Conservation (phyloP, 1,140 invertebrate species). For the Pachyrhynchus sulphureomaculatus region DNA sequence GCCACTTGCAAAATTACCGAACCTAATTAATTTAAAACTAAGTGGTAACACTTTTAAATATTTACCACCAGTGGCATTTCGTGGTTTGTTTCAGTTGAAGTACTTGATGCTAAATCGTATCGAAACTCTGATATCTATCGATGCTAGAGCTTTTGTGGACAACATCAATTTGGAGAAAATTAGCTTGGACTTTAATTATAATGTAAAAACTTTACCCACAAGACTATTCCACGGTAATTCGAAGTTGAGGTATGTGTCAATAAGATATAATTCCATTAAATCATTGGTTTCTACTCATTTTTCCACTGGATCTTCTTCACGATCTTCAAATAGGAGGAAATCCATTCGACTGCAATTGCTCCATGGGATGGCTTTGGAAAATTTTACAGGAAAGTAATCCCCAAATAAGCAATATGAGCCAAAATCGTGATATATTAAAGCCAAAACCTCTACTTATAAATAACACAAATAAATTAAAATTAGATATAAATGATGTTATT, state of each 20-base stretch:
- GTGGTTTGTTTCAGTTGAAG: slow-evolving; percentile 75
- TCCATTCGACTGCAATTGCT: slow-evolving; percentile 85
- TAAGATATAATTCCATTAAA: slow-evolving; percentile 69
- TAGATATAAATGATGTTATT: slow-evolving; percentile 55
- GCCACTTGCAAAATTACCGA: slow-evolving; percentile 71
- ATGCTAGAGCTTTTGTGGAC: slow-evolving; percentile 76
- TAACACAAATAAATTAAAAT: slow-evolving; percentile 33
- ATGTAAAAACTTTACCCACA: slow-evolving; percentile 66
- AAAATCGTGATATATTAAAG: slow-evolving; percentile 29
- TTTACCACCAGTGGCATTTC: slow-evolving; percentile 72
- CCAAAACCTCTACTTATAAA: slow-evolving; percentile 21
- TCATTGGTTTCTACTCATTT: slow-evolving; percentile 75
- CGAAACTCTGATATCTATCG: slow-evolving; percentile 64
- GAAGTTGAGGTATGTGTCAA: slow-evolving; percentile 69
- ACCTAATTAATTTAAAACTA: slow-evolving; percentile 70
- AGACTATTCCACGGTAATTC: slow-evolving; percentile 75
- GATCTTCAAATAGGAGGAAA: slow-evolving; percentile 75
- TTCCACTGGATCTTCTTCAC: slow-evolving; percentile 72
- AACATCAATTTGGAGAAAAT: slow-evolving; percentile 79
- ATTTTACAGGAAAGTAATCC: slow-evolving; percentile 59
- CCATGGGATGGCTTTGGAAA: slow-evolving; percentile 82
- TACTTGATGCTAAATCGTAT: slow-evolving; percentile 70
- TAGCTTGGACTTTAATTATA: slow-evolving; percentile 74
- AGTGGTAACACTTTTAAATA: slow-evolving; percentile 73
- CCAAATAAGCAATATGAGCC: slow-evolving; percentile 42